Percentiles rank a stretch among this genome's conserved stretches.
Conservation (phyloP, 35 echinoderm and acorn worm genomes). For the Stichopus chloronotus region DNA sequence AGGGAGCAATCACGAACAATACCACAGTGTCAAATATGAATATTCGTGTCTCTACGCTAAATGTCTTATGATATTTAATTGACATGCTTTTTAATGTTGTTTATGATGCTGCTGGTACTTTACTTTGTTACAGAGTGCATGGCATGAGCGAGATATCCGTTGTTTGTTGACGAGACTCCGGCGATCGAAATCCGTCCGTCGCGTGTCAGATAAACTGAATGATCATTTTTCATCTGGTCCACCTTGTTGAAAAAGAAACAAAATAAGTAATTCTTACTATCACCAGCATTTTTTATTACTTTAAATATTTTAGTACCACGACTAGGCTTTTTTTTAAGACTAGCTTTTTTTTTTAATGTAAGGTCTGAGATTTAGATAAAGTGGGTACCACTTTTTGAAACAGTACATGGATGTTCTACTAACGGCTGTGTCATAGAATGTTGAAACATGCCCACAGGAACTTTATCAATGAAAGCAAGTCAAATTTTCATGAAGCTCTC, state of each 20-base stretch:
- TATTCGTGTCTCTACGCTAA: too few species aligned
- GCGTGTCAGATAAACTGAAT: conserved; percentile 92
- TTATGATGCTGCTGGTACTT: background rate
- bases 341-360: too few species aligned
- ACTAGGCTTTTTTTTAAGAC: background rate
- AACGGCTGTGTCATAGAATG: too few species aligned
- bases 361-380: too few species aligned
- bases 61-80: background rate
- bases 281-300: too few species aligned
- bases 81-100: background rate
- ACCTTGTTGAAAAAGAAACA: conserved; percentile 65
- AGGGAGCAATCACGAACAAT: too few species aligned
- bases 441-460: too few species aligned
- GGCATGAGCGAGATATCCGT: conserved; percentile 92
- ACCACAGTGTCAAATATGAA: too few species aligned
- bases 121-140: conserved; percentile 95
- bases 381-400: too few species aligned
- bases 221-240: conserved; percentile 81
- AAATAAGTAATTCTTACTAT: conserved; percentile 44
- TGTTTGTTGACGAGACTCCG: conserved; percentile 93
- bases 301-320: background rate
- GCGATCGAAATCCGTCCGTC: conserved; percentile 98
- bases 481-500: too few species aligned
- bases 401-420: too few species aligned
- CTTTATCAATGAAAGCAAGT: too few species aligned